Evolutionary conservation across 2,113 vertebrate genomes (phyloP), one percentile per base, ranked within the genome.

Genomic region (Ellobius talpinus): DNA sequence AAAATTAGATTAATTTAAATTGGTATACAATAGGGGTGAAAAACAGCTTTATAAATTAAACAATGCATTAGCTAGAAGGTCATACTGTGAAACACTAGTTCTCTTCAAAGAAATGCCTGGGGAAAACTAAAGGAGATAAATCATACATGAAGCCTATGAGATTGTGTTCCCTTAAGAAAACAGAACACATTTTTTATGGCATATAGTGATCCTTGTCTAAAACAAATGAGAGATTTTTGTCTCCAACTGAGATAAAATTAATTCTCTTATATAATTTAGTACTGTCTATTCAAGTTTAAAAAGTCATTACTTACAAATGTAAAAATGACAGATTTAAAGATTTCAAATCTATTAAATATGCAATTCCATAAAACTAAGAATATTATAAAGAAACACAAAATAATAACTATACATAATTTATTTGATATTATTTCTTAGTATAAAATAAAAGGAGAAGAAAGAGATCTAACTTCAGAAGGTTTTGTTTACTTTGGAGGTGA

Each of bases 1-100:
- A 7, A 73, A 96, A 91, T 87, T 68, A 85, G 81, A 85, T 94
- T 93, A 87, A 17, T 65, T 95, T 68, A 68, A 93, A 91, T 63
- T 63, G 55, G 91, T 72, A 92, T 74, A 19, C 42, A 85, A 92
- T 81, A 66, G 36, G 66, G 74, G 55, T 93, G 58, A 97, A 87
- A 95, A 94, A 47, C 7, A 87, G 50, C 33, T 42, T 47, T 70
- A n/a, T 50, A 90, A 66, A 65, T 4, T 74, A 55, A 96, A 87
- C 52, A 29, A n/a, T 86, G 26, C 45, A 94, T 36, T 0, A 3
- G 0, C 39, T 39, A 73, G 4, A 77, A 85, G 13, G 33, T 85
- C 36, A 95, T 36, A 66, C 10, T 72, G 29, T 36, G 73, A 21
- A 82, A 93, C 5, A 70, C 12, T 36, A 23, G 17, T 66, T 90